Conservation (phyloP, 2,888 invertebrate species). For the Hypomecis punctinalis region DNA sequence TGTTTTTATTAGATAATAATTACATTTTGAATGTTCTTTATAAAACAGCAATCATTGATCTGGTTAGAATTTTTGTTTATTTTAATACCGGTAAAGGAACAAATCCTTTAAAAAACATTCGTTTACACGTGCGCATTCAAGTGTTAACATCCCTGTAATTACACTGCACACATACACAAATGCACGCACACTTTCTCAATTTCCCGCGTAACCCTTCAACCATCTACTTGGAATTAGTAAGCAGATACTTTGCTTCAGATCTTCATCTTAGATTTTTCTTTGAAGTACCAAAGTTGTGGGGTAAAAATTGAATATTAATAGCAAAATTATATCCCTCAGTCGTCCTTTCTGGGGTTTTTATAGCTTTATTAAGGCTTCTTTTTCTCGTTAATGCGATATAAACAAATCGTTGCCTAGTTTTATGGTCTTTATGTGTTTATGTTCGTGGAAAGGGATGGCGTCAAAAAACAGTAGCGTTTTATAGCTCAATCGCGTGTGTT, state of each 20-base stretch:
- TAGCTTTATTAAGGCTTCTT: slow-evolving; percentile 76
- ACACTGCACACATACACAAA: slow-evolving; percentile 44
- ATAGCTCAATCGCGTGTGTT: slow-evolving; percentile 77
- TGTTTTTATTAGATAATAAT: too few relatives aligned
- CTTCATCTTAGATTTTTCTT: slow-evolving; percentile 80
- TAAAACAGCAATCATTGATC: too few relatives aligned
- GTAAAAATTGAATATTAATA: slow-evolving; percentile 85
- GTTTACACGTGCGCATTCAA: slow-evolving; percentile 24
- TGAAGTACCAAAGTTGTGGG: slow-evolving; percentile 76
- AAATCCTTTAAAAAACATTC: slow-evolving; percentile 1
- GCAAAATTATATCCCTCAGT: slow-evolving; percentile 75
- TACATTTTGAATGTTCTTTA: too few relatives aligned
- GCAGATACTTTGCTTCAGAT: slow-evolving; percentile 71
- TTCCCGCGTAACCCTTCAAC: slow-evolving; percentile 63
- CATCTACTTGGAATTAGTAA: slow-evolving; percentile 73
- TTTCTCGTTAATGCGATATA: slow-evolving; percentile 79
- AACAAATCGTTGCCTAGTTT: slow-evolving; percentile 76
- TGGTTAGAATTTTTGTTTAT: too few relatives aligned
- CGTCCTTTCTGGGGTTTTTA: slow-evolving; percentile 73
- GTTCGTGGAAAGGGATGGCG: slow-evolving; percentile 75
- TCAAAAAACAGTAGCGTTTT: slow-evolving; percentile 83
- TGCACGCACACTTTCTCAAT: slow-evolving; percentile 49
- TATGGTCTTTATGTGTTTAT: slow-evolving; percentile 53
- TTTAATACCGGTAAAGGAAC: too few relatives aligned
- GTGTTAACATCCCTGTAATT: slow-evolving; percentile 45